Base-by-base conservation (phyloP, 53 echinoderm and acorn worm species). In the Holothuria scabra region DNA sequence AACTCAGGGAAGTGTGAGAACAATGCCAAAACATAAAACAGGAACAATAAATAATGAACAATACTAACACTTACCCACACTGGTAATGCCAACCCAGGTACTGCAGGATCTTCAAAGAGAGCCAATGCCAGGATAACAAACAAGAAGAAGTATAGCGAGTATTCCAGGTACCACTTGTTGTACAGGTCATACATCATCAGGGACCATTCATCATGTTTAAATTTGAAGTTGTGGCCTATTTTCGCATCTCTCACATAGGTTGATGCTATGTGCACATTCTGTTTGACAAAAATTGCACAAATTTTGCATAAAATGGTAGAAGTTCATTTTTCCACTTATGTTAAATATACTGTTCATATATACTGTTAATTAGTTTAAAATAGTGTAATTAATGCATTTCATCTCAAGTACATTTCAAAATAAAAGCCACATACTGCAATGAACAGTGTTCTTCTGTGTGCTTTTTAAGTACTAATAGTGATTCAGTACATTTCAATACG, bases 31-130 rank as follows among this genome's bases (percentile, higher is more conserved):
- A 16, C 52, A 52, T 52, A 52, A 52, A 52, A 14, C 18, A 18
- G 2, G 0, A 16, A 16, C 14, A 52, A 14, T 52, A 14, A 8
- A 41, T 16, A 52, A 16, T 52, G 16, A 14, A 16, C 4, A 9
- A 52, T 16, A 18, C 4, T 28, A 3, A 33, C 8, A 71, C 93
- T 80, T 75, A 93, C 93, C 93, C 93, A 93, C 60, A 87, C 80
- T 5, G 93, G 93, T 85, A 93, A 81, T 29, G 34, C 82, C 56
- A 90, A 32, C 65, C 35, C 64, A 6, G 74, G 19, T 35, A 93
- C 59, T 18, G 93, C 88, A 8, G 97, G 97, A 23, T 92, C 92
- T 76, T 97, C 97, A 90, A 97, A 97, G 48, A 97, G 46, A 4
- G 97, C 97, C 61, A 97, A 61, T 28, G 79, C 34, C 7, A 93